Evolutionary conservation across 2,888 invertebrate genomes (phyloP), one percentile per base, ranked within the genome.

Genomic region (Tachina fera): DNA sequence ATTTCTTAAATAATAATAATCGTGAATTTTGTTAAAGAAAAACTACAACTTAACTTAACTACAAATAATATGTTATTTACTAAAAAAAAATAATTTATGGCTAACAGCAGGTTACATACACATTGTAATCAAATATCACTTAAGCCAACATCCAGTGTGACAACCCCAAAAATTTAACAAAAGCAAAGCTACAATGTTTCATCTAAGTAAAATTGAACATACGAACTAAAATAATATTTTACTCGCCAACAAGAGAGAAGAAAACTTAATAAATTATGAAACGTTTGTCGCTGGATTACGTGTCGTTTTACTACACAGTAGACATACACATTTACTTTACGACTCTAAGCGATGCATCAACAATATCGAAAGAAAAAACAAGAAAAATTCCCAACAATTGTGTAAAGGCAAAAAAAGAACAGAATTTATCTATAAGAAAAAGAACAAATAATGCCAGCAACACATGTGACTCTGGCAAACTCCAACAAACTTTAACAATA

Each of bases 261-360:
- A 74, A 70, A 78, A 85, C 47, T 56, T 78, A 68, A 86, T 86
- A 86, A 86, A 86, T 86, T 83, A 86, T 83, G 60, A 71, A 49
- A 78, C 74, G 70, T 78, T 85, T 78, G 82, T 79, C 79, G 82
- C 79, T 75, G 67, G 79, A 86, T 86, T 86, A 86, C 85, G 83
- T 86, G 83, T 75, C 78, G 51, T 41, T 74, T 74, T 74, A 47
- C 22, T 31, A 70, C 39, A 63, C 10, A 68, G 68, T 41, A 74
- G 19, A 77, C 51, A 31, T 49, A 22, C 56, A n/a, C 19, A 49
- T 47, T 53, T 41, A 19, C 63, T 16, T 16, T 43, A 31, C 11
- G 2, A 45, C 14, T 22, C 13, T 43, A 16, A 41, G 71, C 53
- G 68, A 61, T 82, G 82, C 56, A 79, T 14, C 81, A 68, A 68